Conservation (phyloP, 2,888 invertebrate species). For the Ariolimax columbianus region DNA sequence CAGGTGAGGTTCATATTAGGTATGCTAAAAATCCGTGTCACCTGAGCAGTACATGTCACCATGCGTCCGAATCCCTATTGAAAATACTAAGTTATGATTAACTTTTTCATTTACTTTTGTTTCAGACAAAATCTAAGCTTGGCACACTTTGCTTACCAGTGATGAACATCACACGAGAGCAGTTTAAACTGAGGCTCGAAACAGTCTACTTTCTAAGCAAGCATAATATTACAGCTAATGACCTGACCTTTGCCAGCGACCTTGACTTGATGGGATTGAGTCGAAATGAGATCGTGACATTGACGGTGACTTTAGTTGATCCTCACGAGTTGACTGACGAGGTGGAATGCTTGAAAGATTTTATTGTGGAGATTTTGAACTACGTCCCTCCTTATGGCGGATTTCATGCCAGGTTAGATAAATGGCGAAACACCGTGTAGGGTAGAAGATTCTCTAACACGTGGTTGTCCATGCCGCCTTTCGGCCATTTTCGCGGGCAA, state of each 20-base stretch:
- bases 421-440: no score
- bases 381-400: no score
- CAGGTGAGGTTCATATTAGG: no score
- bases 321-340: slow-evolving; percentile 85
- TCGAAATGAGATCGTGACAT: slow-evolving; percentile 44
- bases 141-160: slow-evolving; percentile 77
- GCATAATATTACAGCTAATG: slow-evolving; percentile 81
- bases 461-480: no score
- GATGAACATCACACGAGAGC: slow-evolving; percentile 85
- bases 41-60: no score
- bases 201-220: slow-evolving; percentile 81
- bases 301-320: slow-evolving; percentile 87
- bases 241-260: slow-evolving; percentile 37
- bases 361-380: slow-evolving; percentile 80
- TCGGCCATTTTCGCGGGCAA: no score
- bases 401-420: no score
- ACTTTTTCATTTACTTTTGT: no score
- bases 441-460: no score
- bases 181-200: slow-evolving; percentile 85
- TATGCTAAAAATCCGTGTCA: no score
- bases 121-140: slow-evolving; percentile 43
- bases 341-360: slow-evolving; percentile 81
- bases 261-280: slow-evolving; percentile 40
- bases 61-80: no score
- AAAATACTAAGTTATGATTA: no score